These are phyloP conservation scores for Hassar affinis DNA, from an alignment of 2,113 vertebrate genomes.

Conservation along the genomic window DNA sequence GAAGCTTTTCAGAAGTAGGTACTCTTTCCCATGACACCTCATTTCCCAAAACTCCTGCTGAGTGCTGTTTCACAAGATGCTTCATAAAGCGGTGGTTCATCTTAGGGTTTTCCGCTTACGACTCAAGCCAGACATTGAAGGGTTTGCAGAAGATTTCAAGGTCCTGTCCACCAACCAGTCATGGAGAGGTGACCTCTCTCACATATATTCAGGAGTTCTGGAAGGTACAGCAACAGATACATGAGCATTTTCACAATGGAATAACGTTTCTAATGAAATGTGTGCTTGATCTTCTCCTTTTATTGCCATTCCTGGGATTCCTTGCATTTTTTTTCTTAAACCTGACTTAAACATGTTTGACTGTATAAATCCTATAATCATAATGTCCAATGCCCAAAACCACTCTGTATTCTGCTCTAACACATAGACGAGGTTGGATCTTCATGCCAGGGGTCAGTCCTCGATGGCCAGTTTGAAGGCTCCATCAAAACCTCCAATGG, in stretches of 20 bases:
- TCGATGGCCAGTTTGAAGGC: constrained; percentile 78
- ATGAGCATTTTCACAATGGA: neutral
- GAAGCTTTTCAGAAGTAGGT: constrained; percentile 68
- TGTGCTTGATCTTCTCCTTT: neutral
- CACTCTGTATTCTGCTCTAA: neutral
- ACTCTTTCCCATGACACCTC: neutral
- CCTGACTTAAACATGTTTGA: neutral
- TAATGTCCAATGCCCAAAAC: neutral
- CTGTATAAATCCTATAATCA: neutral
- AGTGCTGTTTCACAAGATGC: neutral
- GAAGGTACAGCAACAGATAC: constrained; percentile 63
- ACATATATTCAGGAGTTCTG: constrained; percentile 74
- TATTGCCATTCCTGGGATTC: neutral
- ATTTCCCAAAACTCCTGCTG: neutral
- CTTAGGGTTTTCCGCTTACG: constrained; percentile 69
- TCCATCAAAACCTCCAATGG: constrained; percentile 71
- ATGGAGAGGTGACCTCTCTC: constrained; percentile 65
- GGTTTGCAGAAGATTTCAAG: constrained; percentile 66
- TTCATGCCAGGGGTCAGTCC: constrained; percentile 75
- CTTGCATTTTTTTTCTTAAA: too few species aligned
- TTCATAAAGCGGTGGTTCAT: neutral
- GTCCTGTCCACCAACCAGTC: constrained; percentile 57
- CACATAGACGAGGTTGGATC: constrained; percentile 70
- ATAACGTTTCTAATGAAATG: too few species aligned
- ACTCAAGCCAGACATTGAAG: constrained; percentile 61